Conservation (phyloP, 2,113 vertebrate genomes). For the Regulus satrapa region DNA sequence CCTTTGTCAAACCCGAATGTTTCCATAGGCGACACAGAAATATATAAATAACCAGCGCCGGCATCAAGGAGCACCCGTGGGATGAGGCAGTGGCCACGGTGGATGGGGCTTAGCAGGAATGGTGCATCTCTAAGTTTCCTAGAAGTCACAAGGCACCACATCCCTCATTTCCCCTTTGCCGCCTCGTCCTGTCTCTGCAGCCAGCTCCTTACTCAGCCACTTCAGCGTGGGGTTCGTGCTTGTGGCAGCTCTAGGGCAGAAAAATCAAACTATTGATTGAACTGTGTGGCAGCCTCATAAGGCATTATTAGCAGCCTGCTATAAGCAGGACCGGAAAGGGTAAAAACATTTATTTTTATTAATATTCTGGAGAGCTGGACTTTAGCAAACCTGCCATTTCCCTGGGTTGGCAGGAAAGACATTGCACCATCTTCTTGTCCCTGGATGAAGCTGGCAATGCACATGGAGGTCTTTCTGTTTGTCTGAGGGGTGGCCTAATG, state of each 20-base stretch:
- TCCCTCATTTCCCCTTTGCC: neutral
- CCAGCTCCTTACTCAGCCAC: neutral
- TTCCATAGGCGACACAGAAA: constrained; percentile 16
- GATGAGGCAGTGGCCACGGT: fast-evolving
- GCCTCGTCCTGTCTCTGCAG: fast-evolving
- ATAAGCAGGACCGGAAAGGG: neutral
- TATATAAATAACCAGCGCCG: neutral
- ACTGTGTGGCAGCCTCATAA: constrained; percentile 4
- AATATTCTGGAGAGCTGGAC: neutral
- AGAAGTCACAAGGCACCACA: neutral
- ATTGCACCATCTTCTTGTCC: neutral
- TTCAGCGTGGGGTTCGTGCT: neutral
- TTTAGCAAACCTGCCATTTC: neutral
- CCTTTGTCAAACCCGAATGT: constrained; percentile 56
- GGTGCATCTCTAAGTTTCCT: neutral
- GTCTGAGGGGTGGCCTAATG: neutral
- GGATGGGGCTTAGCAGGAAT: neutral
- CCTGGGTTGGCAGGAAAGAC: neutral
- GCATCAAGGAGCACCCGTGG: neutral
- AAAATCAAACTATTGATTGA: constrained; percentile 70
- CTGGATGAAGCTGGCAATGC: neutral
- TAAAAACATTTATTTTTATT: constrained; percentile 18
- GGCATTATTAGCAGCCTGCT: constrained; percentile 21
- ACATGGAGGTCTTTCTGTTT: neutral
- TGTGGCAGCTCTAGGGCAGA: constrained; percentile 47